A percentile compares a stretch with the other conserved stretches of the same genome.
Evolutionary conservation across 2,888 invertebrate genomes (phyloP).

Genomic region (Coelopa pilipes): DNA sequence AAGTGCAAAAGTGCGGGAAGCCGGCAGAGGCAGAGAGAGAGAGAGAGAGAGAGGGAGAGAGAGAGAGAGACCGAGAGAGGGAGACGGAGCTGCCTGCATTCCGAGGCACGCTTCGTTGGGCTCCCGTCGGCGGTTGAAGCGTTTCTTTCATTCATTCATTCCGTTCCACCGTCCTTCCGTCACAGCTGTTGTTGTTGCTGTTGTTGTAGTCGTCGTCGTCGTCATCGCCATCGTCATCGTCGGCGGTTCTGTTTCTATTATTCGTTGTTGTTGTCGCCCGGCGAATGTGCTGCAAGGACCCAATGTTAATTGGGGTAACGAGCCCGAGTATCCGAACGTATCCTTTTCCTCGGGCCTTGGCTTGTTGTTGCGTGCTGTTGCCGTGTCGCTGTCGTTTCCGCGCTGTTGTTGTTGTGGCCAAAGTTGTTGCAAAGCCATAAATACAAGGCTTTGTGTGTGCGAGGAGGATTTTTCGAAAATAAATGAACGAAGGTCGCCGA

Average conservation of each 20-base stretch:
- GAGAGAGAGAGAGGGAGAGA: too few species aligned
- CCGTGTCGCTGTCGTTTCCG: neutral
- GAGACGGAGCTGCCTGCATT: too few species aligned
- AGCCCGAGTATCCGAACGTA: neutral
- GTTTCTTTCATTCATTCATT: too few species aligned
- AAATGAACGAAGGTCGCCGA: slow-evolving; percentile 36
- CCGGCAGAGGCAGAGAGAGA: too few species aligned
- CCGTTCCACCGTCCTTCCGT: neutral
- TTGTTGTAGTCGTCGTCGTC: too few species aligned
- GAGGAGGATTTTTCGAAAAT: slow-evolving; percentile 15
- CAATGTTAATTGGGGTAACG: slow-evolving; percentile 34
- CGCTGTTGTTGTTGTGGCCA: neutral
- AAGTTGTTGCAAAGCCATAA: slow-evolving; percentile 15
- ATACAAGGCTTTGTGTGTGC: slow-evolving; percentile 30
- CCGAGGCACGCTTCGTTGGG: too few species aligned
- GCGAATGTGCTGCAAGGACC: neutral
- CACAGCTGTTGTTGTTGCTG: neutral
- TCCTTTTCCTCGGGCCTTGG: neutral
- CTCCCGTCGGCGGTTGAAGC: too few species aligned
- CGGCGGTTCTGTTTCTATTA: too few species aligned
- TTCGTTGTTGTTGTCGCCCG: neutral
- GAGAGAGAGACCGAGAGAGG: too few species aligned
- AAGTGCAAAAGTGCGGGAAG: neutral
- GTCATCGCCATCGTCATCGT: too few species aligned
- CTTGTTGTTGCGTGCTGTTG: neutral